A percentile compares a stretch with the other conserved stretches of the same genome.
These are phyloP conservation scores for Xerus inauris DNA, from an alignment of 2,113 vertebrate species.

Conservation along the genomic window DNA sequence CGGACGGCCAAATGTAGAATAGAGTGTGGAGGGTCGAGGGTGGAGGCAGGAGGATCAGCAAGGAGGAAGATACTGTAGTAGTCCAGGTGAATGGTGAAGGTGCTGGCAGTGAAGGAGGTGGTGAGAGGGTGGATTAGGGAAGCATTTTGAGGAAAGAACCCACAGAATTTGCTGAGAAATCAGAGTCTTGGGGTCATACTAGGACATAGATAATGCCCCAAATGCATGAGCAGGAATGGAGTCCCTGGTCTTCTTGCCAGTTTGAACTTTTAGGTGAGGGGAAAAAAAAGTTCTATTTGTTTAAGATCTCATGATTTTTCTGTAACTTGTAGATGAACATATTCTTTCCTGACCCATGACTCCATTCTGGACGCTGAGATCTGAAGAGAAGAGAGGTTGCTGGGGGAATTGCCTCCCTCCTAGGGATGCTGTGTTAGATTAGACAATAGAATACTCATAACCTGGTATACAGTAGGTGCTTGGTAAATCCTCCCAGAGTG, in stretches of 20 bases:
- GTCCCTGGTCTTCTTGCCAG: neutral
- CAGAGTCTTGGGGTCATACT: neutral
- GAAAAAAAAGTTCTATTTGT: conserved; percentile 41
- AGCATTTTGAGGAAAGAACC: conserved; percentile 14
- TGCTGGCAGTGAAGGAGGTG: neutral
- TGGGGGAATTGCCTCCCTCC: neutral
- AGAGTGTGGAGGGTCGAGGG: neutral
- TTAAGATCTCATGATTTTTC: conserved; percentile 43
- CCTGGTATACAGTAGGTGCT: neutral
- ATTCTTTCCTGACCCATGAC: conserved; percentile 33
- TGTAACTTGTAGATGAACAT: conserved; percentile 24
- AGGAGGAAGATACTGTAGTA: neutral
- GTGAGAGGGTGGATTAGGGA: conserved; percentile 23
- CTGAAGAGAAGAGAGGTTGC: neutral
- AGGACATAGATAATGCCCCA: neutral
- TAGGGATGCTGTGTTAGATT: neutral
- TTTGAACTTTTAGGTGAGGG: conserved; percentile 40
- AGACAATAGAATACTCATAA: neutral
- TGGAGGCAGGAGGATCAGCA: neutral
- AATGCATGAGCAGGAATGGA: neutral
- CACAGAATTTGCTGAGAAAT: conserved; percentile 47
- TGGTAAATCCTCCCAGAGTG: neutral
- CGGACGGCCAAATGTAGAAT: neutral
- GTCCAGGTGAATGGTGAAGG: neutral
- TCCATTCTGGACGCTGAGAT: neutral